phyloP scores from a whole-genome alignment of 2,113 vertebrate genomes.

The Megalops atlanticus region DNA sequence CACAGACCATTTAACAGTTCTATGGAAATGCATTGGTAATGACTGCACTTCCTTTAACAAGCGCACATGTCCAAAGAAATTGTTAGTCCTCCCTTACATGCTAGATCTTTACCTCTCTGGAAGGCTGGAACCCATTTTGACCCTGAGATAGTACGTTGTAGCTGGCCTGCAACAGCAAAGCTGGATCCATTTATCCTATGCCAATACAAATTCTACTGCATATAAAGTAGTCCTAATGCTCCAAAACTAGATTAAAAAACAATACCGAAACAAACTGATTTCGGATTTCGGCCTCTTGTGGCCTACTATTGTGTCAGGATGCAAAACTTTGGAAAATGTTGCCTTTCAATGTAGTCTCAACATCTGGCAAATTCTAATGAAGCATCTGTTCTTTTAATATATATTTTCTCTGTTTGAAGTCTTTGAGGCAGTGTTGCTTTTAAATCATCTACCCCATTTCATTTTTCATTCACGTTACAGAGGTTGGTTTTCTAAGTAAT shows the following conservation, averaged over 20 bases:
- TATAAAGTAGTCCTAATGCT: neutral
- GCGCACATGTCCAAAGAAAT: too few species aligned
- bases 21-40: too few species aligned
- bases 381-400: conserved; percentile 18
- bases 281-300: neutral
- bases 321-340: neutral
- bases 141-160: too few species aligned
- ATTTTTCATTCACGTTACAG: neutral
- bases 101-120: neutral
- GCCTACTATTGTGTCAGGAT: neutral
- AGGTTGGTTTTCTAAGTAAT: conserved; percentile 3
- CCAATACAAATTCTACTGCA: conserved; percentile 1
- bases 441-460: neutral
- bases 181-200: neutral
- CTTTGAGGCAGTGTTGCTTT: neutral
- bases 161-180: too few species aligned
- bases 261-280: neutral
- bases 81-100: conserved; percentile 5
- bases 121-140: neutral
- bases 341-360: conserved; percentile 1
- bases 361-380: neutral
- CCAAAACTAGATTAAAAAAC: neutral
- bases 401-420: neutral
- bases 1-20: too few species aligned
- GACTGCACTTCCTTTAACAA: neutral